These are phyloP conservation scores for Ctenoplectra terminalis DNA, from an alignment of 1,140 invertebrate species.

Conservation along the genomic window DNA sequence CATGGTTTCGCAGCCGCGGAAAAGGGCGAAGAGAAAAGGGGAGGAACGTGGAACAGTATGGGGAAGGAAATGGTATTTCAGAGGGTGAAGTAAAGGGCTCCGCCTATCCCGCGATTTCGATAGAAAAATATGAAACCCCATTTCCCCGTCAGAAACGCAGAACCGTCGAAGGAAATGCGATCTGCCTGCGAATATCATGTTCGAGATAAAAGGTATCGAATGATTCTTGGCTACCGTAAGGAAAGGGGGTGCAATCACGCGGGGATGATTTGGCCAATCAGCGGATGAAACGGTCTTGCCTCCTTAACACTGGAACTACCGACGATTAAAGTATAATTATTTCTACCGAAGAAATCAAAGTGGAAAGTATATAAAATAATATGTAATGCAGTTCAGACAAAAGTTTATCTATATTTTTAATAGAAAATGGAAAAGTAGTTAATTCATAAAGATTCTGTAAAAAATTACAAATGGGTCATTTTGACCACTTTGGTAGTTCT, in stretches of 20 bases:
- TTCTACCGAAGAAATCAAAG: too few species aligned
- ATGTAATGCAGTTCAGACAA: too few species aligned
- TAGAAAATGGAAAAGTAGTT: too few species aligned
- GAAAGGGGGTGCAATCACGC: neutral
- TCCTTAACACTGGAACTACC: neutral
- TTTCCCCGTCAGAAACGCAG: constrained; percentile 6
- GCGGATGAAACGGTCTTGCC: neutral
- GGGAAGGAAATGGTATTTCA: constrained; percentile 14
- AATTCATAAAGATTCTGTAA: too few species aligned
- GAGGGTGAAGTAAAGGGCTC: constrained; percentile 10
- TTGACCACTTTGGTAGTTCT: too few species aligned
- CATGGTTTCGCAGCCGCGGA: neutral
- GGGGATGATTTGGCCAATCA: constrained; percentile 8
- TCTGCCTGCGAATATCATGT: constrained; percentile 25
- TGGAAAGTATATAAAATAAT: too few species aligned
- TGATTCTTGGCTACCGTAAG: neutral
- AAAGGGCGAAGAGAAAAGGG: neutral
- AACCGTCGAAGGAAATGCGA: neutral
- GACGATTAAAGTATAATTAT: too few species aligned
- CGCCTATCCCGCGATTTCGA: constrained; percentile 22
- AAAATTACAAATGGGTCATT: too few species aligned
- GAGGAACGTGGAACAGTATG: neutral
- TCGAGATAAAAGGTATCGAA: constrained; percentile 21
- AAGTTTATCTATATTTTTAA: too few species aligned
- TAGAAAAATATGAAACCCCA: constrained; percentile 45